Evolutionary conservation across 2,113 vertebrate species (phyloP).

Genomic region (Oryzias woworae): DNA sequence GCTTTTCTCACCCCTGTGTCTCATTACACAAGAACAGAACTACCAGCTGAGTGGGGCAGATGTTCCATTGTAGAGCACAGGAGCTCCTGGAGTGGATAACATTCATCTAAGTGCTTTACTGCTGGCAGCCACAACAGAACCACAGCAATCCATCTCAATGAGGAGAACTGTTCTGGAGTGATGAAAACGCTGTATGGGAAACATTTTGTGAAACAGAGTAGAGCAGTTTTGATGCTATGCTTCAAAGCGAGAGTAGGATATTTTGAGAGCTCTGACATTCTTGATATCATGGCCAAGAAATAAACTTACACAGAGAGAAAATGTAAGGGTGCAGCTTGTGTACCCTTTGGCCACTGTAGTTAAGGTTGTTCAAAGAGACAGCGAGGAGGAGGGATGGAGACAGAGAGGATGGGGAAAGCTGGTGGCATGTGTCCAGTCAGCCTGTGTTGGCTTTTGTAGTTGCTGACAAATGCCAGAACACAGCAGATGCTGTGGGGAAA

Average conservation of each 20-base stretch:
- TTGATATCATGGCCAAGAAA: constrained; percentile 9
- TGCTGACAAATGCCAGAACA: constrained; percentile 68
- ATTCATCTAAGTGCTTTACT: constrained; percentile 60
- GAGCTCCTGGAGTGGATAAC: constrained; percentile 65
- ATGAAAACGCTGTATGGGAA: constrained; percentile 22
- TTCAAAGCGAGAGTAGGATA: constrained; percentile 2
- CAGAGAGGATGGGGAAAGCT: constrained; percentile 31
- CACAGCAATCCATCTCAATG: constrained; percentile 63
- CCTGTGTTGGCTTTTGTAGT: constrained; percentile 44
- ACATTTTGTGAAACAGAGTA: constrained; percentile 17
- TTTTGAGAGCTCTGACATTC: constrained; percentile 13
- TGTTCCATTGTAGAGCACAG: constrained; percentile 65
- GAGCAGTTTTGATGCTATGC: constrained; percentile 13
- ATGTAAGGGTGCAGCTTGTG: constrained; percentile 18
- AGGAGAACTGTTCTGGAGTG: constrained; percentile 44
- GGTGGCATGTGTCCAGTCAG: constrained; percentile 58
- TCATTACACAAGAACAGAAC: constrained; percentile 67
- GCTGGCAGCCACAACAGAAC: constrained; percentile 61
- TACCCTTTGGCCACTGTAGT: constrained; percentile 12
- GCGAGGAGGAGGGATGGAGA: constrained; percentile 8
- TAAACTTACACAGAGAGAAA: constrained; percentile 13
- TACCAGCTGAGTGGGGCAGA: constrained; percentile 68
- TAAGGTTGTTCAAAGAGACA: constrained; percentile 35
- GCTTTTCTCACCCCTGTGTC: constrained; percentile 57
- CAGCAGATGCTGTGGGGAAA: constrained; percentile 72